Conservation (phyloP, 2,888 invertebrate species). For the Mongoloraphidia duomilia region DNA sequence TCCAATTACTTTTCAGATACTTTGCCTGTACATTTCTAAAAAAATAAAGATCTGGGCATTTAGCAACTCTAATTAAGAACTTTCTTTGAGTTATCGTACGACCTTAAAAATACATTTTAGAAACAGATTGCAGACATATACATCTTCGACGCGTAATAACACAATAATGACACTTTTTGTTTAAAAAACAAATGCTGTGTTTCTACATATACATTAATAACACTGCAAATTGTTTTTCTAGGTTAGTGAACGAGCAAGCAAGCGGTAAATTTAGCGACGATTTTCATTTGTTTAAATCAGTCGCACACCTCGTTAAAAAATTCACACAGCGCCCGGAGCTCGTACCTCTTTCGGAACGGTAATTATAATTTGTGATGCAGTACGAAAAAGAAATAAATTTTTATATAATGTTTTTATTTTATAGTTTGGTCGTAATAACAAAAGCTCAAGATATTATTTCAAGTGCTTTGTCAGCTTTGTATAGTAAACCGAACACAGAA, state of each 20-base stretch:
- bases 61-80: no score
- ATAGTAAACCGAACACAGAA: constrained; percentile 56
- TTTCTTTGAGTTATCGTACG: no score
- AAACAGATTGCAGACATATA: no score
- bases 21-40: no score
- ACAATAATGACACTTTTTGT: no score
- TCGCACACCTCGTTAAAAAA: constrained; percentile 54
- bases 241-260: constrained; percentile 55
- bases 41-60: no score
- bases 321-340: constrained; percentile 48
- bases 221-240: constrained; percentile 10
- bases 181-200: no score
- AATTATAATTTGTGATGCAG: constrained; percentile 14
- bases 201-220: no score
- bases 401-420: constrained; percentile 19
- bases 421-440: constrained; percentile 50
- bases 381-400: neutral
- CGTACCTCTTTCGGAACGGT: constrained; percentile 36
- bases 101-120: no score
- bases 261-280: constrained; percentile 79
- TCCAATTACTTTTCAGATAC: no score
- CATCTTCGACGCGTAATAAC: no score
- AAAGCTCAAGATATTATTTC: constrained; percentile 62
- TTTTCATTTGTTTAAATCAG: constrained; percentile 67
- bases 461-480: constrained; percentile 57